phyloP scores from a whole-genome alignment of 2,113 vertebrate species.

The Colossoma macropomum region DNA sequence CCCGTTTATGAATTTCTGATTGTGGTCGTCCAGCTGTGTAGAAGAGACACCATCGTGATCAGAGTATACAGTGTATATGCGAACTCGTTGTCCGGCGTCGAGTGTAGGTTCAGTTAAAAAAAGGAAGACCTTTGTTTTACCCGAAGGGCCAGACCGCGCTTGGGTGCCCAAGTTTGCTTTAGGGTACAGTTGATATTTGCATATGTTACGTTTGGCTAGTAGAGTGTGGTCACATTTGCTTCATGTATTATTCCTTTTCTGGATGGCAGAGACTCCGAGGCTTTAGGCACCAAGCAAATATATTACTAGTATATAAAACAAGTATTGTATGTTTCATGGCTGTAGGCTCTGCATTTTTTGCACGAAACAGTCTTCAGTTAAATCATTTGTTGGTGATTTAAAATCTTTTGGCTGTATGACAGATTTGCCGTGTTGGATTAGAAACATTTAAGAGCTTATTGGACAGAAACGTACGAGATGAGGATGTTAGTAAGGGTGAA shows the following conservation, averaged over 20 bases:
- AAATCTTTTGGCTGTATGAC: no score
- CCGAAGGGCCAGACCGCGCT: not conserved
- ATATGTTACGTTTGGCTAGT: not conserved
- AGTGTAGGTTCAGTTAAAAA: not conserved
- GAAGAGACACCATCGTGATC: not conserved
- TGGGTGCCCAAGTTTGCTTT: not conserved
- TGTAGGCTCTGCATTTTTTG: not conserved
- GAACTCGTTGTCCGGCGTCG: no score
- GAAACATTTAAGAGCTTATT: no score
- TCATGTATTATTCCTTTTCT: not conserved
- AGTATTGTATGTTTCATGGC: not conserved
- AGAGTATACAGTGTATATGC: not conserved
- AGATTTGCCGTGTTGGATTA: no score
- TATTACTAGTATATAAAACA: not conserved
- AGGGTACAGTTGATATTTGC: not conserved
- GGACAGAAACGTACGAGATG: no score
- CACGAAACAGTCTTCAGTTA: not conserved
- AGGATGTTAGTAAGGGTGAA: no score
- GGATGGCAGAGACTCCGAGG: not conserved
- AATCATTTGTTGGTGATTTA: not conserved
- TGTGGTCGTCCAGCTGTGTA: not conserved
- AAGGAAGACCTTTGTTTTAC: not conserved
- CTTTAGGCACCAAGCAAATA: not conserved
- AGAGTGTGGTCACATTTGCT: not conserved
- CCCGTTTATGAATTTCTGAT: slow-evolving; percentile 8